Base-by-base conservation (phyloP, 64 coral and sea anemone genomes). In the Stichodactyla mertensii region DNA sequence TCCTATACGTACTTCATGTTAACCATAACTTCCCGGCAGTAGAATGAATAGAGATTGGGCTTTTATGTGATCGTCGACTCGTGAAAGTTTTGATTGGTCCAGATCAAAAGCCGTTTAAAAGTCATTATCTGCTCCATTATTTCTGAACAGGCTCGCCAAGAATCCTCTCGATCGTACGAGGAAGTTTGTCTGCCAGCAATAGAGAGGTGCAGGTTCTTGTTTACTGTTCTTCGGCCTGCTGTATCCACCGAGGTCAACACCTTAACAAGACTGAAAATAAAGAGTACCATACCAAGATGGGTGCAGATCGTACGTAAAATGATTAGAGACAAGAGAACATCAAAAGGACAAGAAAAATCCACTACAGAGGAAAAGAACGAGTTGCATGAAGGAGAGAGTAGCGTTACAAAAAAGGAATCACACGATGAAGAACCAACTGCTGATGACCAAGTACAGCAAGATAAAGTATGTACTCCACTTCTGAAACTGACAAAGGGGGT, bases 111-210 rank as follows among this genome's bases (percentile, higher is more conserved):
- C 36, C 36, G 3, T 45, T 45, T 45, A 45, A 45, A 45, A 45
- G 36, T 45, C 36, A 45, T 45, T 45, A 45, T 66, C 6, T 66
- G 0, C 3, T 64, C 15, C 16, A 16, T 19, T 66, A n/a, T 20
- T n/a, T 66, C 5, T 82, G 7, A 54, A 82, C 12, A 99, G 97
- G 90, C 97, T 55, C 93, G 91, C 7, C 97, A 99, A 81, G 97
- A 99, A 84, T 99, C 97, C 8, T 99, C 93, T 2, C 93, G 97
- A 5, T 99, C 97, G 0, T 99, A 99, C 69, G 97, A 99, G 71
- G 97, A 99, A 55, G 97, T 99, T 7, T 99, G 97, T 78, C 84
- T 79, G 7, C 97, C 97, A 51, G 97, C 91, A 16, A 64, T 99
- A 31, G 90, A 99, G 66, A 92, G 93, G 57, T 99, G 97, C 52